Conservation (phyloP, 1,140 invertebrate species). For the Drosophila erecta region DNA sequence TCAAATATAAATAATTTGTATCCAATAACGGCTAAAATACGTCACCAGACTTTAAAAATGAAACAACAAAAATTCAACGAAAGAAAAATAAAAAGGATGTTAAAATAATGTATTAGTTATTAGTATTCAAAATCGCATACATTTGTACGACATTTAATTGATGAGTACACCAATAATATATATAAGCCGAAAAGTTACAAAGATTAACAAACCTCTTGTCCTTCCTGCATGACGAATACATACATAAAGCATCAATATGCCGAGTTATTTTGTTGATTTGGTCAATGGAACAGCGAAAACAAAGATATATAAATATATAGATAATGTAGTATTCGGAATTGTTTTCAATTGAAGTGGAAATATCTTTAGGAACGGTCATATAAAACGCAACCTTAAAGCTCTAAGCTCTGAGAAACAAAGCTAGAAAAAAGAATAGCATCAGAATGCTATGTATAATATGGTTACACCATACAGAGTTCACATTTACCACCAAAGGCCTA, state of each 20-base stretch:
- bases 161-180: not conserved
- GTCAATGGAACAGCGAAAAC: slow-evolving; percentile 18
- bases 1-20: too few species aligned
- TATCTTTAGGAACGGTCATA: too few species aligned
- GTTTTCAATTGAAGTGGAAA: not conserved
- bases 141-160: not conserved
- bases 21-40: not conserved
- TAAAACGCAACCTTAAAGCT: too few species aligned
- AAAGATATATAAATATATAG: slow-evolving; percentile 15
- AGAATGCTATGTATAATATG: too few species aligned
- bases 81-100: not conserved
- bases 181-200: slow-evolving; percentile 6
- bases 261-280: slow-evolving; percentile 31
- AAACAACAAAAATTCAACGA: not conserved
- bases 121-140: slow-evolving; percentile 1
- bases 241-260: slow-evolving; percentile 29
- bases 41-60: not conserved
- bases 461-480: not conserved
- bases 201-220: slow-evolving; percentile 89
- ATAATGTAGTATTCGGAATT: slow-evolving; percentile 19
- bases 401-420: too few species aligned
- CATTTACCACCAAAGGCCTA: not conserved
- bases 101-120: slow-evolving; percentile 4
- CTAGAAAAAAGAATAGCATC: too few species aligned
- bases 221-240: slow-evolving; percentile 86